Evolutionary conservation across 2,888 invertebrate species (phyloP), one percentile per base, ranked within the genome.

Genomic region (Ophraella communa): DNA sequence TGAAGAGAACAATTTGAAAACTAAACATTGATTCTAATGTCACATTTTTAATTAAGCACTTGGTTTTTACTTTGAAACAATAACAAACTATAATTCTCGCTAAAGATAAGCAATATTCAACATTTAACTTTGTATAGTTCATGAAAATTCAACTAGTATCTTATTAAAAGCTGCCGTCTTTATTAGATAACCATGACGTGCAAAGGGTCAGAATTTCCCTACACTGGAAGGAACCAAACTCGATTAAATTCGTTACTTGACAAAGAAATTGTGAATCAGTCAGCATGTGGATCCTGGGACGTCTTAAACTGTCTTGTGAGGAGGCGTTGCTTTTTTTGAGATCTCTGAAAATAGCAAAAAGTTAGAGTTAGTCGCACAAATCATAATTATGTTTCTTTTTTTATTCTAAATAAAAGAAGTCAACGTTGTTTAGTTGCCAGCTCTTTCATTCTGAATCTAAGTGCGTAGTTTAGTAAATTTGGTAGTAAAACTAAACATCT

Each of bases 231-330:
- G 49, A 55, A 49, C 57, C 44, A 35, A 62, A 63, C 59, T 63
- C 33, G 54, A 58, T 61, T 52, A 65, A 30, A 49, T 63, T 52
- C 21, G 39, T 42, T 21, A 57, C 20, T 11, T 51, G 30, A 10
- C 39, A 42, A 51, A 30, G 21, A 52, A 23, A 39, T 54, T 62
- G 49, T 18, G 14, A 17, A 56, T 69, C 62, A 67, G 20, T 63
- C 52, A n/a, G 55, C 42, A 71, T 79, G 79, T n/a, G 80, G 75
- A 47, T 82, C 82, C 69, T 84, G 83, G 18, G 84, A 80, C 4
- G 84, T 83, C 75, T 83, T 83, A 74, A 83, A 84, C 69, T 80
- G 79, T 67, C 84, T 77, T 20, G 82, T 81, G 18, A 84, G 73
- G 21, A 83, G 74, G 42, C 82, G 75, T 53, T 82, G 77, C 66